Percentiles rank a stretch among this genome's conserved stretches.
Evolutionary conservation across 2,797 vertebrate species (phyloP).

Genomic region (Caiman crocodilus): DNA sequence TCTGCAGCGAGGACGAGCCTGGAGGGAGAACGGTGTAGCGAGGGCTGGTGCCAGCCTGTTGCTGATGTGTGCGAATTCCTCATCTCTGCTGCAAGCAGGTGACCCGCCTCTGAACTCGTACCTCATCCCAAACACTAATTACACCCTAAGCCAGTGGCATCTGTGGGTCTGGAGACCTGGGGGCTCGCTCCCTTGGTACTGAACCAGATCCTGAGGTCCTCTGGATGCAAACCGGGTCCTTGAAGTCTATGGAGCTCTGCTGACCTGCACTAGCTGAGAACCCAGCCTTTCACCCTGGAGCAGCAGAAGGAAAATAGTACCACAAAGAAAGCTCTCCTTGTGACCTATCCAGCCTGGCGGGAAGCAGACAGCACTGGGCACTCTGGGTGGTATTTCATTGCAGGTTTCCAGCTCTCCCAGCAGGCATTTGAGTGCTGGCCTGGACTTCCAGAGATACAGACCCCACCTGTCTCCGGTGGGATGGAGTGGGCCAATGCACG

Average conservation of each 20-base stretch:
- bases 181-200: slow-evolving; percentile 5
- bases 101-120: slow-evolving; percentile 28
- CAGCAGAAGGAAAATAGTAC: background rate
- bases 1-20: slow-evolving; percentile 51
- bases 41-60: background rate
- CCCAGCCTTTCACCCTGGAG: slow-evolving; percentile 50
- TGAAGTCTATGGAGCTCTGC: slow-evolving; percentile 51
- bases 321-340: slow-evolving; percentile 48
- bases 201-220: background rate
- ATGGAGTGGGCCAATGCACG: accelerated
- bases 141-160: background rate
- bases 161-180: background rate
- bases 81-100: background rate
- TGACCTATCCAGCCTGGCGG: background rate
- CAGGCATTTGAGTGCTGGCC: slow-evolving; percentile 48
- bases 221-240: background rate
- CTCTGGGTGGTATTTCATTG: slow-evolving; percentile 16
- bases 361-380: background rate
- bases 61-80: background rate
- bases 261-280: slow-evolving; percentile 50
- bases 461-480: background rate
- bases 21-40: slow-evolving; percentile 35
- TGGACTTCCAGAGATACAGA: accelerated
- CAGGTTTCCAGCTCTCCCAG: slow-evolving; percentile 38
- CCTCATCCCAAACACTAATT: slow-evolving; percentile 18